Base-by-base conservation (phyloP, 2,797 vertebrate species). In the Etheostoma nigrum region DNA sequence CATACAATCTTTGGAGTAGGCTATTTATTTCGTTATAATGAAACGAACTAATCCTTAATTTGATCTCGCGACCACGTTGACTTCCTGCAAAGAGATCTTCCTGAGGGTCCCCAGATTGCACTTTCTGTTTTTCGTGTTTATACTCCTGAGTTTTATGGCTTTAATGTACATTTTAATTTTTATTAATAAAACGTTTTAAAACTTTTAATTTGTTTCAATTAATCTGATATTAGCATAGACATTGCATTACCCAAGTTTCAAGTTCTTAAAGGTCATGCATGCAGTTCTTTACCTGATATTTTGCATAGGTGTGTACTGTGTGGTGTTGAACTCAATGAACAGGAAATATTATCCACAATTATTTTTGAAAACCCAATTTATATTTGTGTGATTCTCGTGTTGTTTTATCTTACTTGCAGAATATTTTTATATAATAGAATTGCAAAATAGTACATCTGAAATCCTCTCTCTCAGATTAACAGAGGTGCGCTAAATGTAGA, bases 11-110 rank as follows among this genome's bases (percentile, higher is more conserved):
- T 40, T 76, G 19, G 23, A 53, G 18, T 30, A 6, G 30, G 30
- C 30, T 30, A 30, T 5, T 30, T 30, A 30, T 30, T 30, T 30
- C 30, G 30, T 30, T 30, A 30, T 44, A 60, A 59, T 69, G 21
- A 69, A 23, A 66, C 11, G 1, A 57, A 40, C 30, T 70, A 49
- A 40, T 81, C 54, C 12, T 67, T 40, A 3, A 42, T 77, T 62
- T 49, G 13, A 40, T 53, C 12, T 15, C 3, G 36, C 36, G 9
- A 40, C 10, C 36, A 40, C 36, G 36, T 40, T 40, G 36, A 40
- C 36, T 40, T 40, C 10, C 10, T 40, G 21, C 45, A 65, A 36
- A 58, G 27, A 40, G 42, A 18, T 40, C 9, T 40, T 40, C 36
- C 36, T 11, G 36, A 40, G 36, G 4, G 45, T 44, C 49, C 44